These are phyloP conservation scores for Noctuana brunneofusca DNA, from an alignment of 2,888 invertebrate genomes.

Conservation along the genomic window DNA sequence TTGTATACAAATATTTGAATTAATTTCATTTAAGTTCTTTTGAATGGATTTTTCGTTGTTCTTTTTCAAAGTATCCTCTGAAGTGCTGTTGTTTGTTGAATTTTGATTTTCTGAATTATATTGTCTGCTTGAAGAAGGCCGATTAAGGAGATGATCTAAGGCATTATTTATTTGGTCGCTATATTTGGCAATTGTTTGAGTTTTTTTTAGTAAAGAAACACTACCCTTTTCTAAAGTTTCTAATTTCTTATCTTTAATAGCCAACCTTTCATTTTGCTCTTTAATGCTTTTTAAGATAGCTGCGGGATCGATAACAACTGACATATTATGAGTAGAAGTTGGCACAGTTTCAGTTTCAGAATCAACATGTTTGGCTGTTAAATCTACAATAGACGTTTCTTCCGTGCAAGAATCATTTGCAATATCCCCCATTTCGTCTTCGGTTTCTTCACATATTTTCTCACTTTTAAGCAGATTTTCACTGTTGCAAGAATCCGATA, in stretches of 20 bases:
- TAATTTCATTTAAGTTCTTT: neutral
- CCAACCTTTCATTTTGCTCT: conserved; percentile 52
- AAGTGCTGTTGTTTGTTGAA: neutral
- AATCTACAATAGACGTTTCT: conserved; percentile 42
- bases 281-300: conserved; percentile 54
- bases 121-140: conserved; percentile 45
- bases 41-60: neutral
- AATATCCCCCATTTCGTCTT: conserved; percentile 69
- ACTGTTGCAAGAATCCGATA: conserved; percentile 58
- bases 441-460: conserved; percentile 62
- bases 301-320: conserved; percentile 33
- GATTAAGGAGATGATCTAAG: conserved; percentile 50
- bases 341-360: neutral
- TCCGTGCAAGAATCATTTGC: conserved; percentile 56
- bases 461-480: conserved; percentile 54
- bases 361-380: conserved; percentile 19
- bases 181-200: conserved; percentile 45
- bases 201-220: conserved; percentile 46
- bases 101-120: neutral
- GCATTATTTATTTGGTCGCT: conserved; percentile 48
- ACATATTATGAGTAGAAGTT: neutral
- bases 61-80: neutral
- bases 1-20: neutral
- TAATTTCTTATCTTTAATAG: conserved; percentile 52
- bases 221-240: conserved; percentile 51